A percentile compares a stretch with the other conserved stretches of the same genome.
These are phyloP conservation scores for Sebastes iracundus DNA, from an alignment of 2,797 vertebrate genomes.

Conservation along the genomic window DNA sequence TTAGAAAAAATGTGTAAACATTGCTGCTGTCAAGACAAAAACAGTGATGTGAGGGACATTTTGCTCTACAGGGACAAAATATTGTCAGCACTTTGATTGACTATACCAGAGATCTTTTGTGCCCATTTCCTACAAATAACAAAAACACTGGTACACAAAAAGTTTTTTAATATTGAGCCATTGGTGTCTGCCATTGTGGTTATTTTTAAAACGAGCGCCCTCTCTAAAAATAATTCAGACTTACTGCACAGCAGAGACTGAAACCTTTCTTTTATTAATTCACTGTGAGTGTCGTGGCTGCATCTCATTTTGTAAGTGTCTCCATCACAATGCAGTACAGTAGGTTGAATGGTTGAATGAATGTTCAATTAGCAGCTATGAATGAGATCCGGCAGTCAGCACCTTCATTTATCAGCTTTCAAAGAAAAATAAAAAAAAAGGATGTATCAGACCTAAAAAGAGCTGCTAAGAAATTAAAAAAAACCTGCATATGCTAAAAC, in stretches of 20 bases:
- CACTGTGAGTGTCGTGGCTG: background rate
- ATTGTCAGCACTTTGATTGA: background rate
- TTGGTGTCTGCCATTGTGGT: background rate
- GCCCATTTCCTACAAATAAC: background rate
- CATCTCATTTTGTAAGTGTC: background rate
- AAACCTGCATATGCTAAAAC: background rate
- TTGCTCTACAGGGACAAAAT: background rate
- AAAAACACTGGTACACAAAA: background rate
- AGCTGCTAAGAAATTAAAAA: background rate
- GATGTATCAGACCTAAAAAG: rapidly evolving
- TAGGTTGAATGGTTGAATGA: background rate
- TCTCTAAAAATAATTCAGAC: background rate
- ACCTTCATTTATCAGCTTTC: background rate
- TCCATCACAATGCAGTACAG: background rate
- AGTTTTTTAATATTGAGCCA: background rate
- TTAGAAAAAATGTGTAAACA: background rate
- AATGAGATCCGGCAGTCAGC: background rate
- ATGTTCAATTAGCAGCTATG: background rate
- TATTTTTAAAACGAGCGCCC: background rate
- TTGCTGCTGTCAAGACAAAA: background rate
- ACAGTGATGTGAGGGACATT: background rate
- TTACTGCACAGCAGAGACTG: background rate
- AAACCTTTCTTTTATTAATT: background rate
- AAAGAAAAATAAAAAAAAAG: background rate
- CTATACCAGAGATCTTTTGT: too few species aligned